A percentile compares a stretch with the other conserved stretches of the same genome.
phyloP scores from a whole-genome alignment of 2,797 vertebrate species.

The Pipistrellus pipistrellus region DNA sequence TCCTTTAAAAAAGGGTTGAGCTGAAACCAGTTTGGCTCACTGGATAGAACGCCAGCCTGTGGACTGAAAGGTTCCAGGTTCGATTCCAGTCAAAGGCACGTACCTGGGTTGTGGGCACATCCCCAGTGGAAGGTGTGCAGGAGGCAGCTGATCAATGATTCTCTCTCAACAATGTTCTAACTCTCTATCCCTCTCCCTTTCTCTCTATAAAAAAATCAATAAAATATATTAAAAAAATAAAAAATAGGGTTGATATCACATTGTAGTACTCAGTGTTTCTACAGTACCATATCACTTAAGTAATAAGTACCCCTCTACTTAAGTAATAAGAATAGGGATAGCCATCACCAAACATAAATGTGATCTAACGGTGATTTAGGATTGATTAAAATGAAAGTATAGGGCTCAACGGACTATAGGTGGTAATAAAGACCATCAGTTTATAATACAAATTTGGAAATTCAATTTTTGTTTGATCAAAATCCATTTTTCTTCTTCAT shows the following conservation, averaged over 20 bases:
- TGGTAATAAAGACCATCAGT: neutral
- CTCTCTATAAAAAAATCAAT: too few relatives aligned
- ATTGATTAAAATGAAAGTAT: conserved; percentile 40
- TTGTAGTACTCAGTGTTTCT: neutral
- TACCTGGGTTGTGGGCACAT: too few relatives aligned
- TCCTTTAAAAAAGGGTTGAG: conserved; percentile 33
- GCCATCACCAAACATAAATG: conserved; percentile 18
- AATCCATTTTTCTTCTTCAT: neutral
- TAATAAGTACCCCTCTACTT: neutral
- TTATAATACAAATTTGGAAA: conserved; percentile 55
- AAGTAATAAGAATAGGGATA: neutral
- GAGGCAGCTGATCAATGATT: too few relatives aligned
- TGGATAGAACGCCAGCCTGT: too few relatives aligned
- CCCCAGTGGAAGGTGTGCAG: too few relatives aligned
- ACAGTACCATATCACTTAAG: neutral
- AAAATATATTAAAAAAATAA: too few relatives aligned
- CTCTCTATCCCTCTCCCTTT: too few relatives aligned
- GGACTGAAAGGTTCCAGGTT: too few relatives aligned
- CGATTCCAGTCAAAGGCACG: too few relatives aligned
- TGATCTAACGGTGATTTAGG: neutral
- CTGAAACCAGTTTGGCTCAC: too few relatives aligned
- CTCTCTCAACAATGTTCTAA: too few relatives aligned
- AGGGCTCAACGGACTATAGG: neutral
- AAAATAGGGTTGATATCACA: neutral
- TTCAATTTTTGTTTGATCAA: conserved; percentile 19